Base-by-base conservation (phyloP, 2,888 invertebrate species). In the Diaprepes abbreviatus region DNA sequence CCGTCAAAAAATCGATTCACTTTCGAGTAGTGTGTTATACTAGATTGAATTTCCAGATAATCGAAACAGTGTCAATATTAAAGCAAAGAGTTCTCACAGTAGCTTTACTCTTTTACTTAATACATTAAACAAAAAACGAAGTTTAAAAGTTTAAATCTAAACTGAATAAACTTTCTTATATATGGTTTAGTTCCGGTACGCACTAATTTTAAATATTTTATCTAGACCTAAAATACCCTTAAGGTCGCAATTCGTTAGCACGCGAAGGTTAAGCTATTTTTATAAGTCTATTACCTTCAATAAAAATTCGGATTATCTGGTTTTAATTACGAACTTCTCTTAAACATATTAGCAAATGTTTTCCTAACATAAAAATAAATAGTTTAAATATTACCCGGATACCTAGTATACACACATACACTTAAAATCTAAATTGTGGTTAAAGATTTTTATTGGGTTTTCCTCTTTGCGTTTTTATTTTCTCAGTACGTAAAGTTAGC, bases 191-290 rank as follows among this genome's bases (percentile, higher is more conserved):
- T 24, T 24, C 24, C 24, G 3, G 3, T 4, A 24, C 24, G 5
- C 5, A 24, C 24, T 5, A 24, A 24, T 24, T 24, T 24, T 24
- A 24, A 24, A 24, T 24, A 14, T 14, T 14, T 38, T 16, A 12
- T 16, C 14, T 1, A 38, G 16, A 38, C 16, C 38, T 38, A 38
- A 40, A 38, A 58, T 16, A 28, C 21, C 12, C 17, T 33, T 19
- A 60, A 48, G 58, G 40, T 40, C 40, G 40, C 10, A 17, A 6
- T 24, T 59, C 31, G 31, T 50, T 35, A 14, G 48, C 60, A 60
- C 35, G 50, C 48, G 35, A 50, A 63, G 31, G 31, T 10, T 7
- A 28, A 52, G 52, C 63, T 63, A 63, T 63, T 63, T 63, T 54
- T 24, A 16, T 17, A 58, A 24, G 43, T 43, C 9, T 17, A 7